Conservation (phyloP, 1,140 invertebrate species). For the Drosophila rhopaloa region DNA sequence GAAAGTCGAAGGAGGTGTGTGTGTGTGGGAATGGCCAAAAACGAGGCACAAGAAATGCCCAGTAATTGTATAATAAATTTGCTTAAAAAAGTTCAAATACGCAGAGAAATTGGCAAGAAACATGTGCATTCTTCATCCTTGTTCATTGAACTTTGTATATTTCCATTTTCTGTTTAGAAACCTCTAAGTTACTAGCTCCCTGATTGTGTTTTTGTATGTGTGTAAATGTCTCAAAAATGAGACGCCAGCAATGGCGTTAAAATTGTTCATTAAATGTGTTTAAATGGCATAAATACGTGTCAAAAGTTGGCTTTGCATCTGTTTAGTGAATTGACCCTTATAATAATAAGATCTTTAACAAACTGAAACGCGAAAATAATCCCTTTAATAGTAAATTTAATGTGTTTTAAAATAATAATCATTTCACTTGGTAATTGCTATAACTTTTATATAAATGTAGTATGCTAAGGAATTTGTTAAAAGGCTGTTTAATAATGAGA, state of each 20-base stretch:
- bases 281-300: not conserved
- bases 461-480: too few species aligned
- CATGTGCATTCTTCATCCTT: too few species aligned
- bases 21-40: constrained; percentile 20
- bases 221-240: constrained; percentile 4
- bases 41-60: constrained; percentile 25
- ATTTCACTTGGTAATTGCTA: too few species aligned
- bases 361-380: too few species aligned
- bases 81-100: constrained; percentile 10
- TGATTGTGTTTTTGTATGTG: constrained; percentile 2
- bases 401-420: too few species aligned
- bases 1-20: constrained; percentile 25
- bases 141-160: too few species aligned
- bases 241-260: not conserved
- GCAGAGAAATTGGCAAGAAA: not conserved
- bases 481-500: too few species aligned
- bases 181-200: not conserved
- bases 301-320: not conserved
- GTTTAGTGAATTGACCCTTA: too few species aligned
- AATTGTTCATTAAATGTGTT: not conserved
- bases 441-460: too few species aligned
- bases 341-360: too few species aligned
- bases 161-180: not conserved
- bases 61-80: constrained; percentile 47
- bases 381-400: too few species aligned